A percentile compares a stretch with the other conserved stretches of the same genome.
Conservation (phyloP, 2,888 invertebrate genomes). For the Tigriopus californicus region DNA sequence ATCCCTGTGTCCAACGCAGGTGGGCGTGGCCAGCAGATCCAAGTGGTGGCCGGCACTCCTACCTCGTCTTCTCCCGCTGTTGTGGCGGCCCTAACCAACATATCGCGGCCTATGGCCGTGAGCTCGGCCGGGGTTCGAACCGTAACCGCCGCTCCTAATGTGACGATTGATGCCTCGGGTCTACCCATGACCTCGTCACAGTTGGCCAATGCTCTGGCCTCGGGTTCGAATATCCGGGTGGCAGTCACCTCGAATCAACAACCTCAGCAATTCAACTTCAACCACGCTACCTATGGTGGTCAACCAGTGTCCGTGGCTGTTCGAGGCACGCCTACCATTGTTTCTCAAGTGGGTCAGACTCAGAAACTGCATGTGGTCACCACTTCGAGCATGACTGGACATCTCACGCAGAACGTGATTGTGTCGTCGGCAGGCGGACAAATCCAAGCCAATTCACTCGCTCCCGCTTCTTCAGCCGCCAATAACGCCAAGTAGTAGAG, state of each 20-base stretch:
- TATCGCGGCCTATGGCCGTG: too few relatives aligned
- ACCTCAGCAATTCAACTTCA: too few relatives aligned
- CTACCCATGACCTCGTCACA: conserved; percentile 29
- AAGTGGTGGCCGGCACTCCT: conserved; percentile 33
- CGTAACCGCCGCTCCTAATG: conserved; percentile 21
- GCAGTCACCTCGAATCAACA: conserved; percentile 14
- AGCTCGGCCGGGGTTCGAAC: neutral
- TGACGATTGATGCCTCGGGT: conserved; percentile 28
- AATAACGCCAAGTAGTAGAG: too few relatives aligned
- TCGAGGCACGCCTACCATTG: conserved; percentile 21
- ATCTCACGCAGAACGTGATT: too few relatives aligned
- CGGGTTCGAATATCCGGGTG: conserved; percentile 33
- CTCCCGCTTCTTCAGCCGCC: too few relatives aligned
- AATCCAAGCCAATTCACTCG: too few relatives aligned
- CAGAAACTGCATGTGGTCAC: too few relatives aligned
- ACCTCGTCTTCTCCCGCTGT: conserved; percentile 25
- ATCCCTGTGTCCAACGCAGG: conserved; percentile 40
- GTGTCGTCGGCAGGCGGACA: too few relatives aligned
- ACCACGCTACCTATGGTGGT: neutral
- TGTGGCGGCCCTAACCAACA: neutral
- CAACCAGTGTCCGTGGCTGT: conserved; percentile 32
- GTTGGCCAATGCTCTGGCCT: conserved; percentile 25
- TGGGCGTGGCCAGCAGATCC: conserved; percentile 9
- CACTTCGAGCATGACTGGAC: too few relatives aligned
- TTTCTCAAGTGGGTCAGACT: neutral